Base-by-base conservation (phyloP, 1,140 invertebrate genomes). In the Drosophila baimaii region DNA sequence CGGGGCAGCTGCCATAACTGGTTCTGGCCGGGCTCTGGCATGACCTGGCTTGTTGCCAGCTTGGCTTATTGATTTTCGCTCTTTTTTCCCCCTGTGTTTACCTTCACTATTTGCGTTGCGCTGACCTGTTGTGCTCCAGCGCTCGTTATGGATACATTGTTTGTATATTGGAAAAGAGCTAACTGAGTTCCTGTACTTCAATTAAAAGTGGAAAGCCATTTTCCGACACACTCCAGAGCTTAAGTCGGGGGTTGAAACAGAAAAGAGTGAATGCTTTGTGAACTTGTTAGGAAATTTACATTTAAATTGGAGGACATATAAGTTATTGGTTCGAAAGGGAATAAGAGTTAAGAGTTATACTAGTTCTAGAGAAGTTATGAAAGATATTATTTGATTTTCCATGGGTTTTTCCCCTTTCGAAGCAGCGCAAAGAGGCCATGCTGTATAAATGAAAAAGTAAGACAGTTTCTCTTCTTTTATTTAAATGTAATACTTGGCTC, bases 131-230 rank as follows among this genome's bases (percentile, higher is more conserved):
- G 68, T 61, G 61, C 68, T 73, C 10, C 39, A 46, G 41, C 29
- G 44, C 15, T 74, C 55, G 62, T 64, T 79, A 74, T 61, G 65
- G 78, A 61, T 64, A 63, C 59, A 46, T 52, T 72, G 59, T 63
- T 75, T 61, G 33, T 31, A 21, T 15, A 17, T 15, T 19, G 59
- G 23, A 21, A 27, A 31, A 66, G 41, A 21, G 10, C 62, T 39
- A 43, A 33, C 46, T 15, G 7, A 27, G 39, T 25, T 44, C 21
- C 21, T 49, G 47, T 39, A 35, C 49, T 19, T 82, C 70, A 82
- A 82, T 82, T 79, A 83, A 81, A 81, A 82, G 75, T 51, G 66
- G 49, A 82, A 82, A 69, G 75, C 55, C 56, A 47, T 55, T 70
- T 52, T 55, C 46, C 49, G 37, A 46, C 78, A 81, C 44, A 83